Evolutionary conservation across 2,113 vertebrate genomes (phyloP), one percentile per base, ranked within the genome.

Genomic region (Pao palembangensis): DNA sequence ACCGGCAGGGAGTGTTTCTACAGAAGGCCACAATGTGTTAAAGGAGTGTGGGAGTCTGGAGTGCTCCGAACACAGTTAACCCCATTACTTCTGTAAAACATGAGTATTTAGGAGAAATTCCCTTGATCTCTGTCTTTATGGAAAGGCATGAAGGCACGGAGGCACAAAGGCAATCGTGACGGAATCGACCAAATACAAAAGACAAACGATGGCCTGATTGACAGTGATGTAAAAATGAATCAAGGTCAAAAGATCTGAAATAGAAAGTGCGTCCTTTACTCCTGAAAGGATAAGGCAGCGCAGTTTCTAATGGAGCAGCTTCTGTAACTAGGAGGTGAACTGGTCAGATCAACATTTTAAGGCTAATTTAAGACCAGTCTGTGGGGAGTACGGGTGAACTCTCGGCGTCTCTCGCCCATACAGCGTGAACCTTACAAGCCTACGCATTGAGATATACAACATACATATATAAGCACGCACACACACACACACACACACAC

Each of bases 391-490:
- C 7, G 8, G 51, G 25, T 64, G 69, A 80, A 56, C 69, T 69
- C 48, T 19, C 43, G 44, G 72, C 68, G 61, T 51, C 31, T 73
- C n/a, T 55, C 54, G 14, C 71, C 75, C 61, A 62, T 74, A 49
- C 58, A 54, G 55, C 51, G 25, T 59, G 56, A 70, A 57, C 79
- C 58, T 44, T 56, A 34, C 71, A 80, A 80, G 49, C 72, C 81
- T 48, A 81, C 62, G 79, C 64, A 64, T 14, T 23, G 31, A 68
- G 42, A 51, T 46, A 69, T 67, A 57, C 28, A 62, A 42, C 59
- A 64, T 20, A 57, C 34, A 5, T 51, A 41, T 6, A 48, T n/a
- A n/a, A n/a, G n/a, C n/a, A n/a, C n/a, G n/a, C 21, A 23, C 21
- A 23, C 21, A 23, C 21, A 54, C 42, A 58, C 19, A 42, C 0